phyloP scores from a whole-genome alignment of 2,888 invertebrate genomes.

The Galeopsomyia nigrocyanea region DNA sequence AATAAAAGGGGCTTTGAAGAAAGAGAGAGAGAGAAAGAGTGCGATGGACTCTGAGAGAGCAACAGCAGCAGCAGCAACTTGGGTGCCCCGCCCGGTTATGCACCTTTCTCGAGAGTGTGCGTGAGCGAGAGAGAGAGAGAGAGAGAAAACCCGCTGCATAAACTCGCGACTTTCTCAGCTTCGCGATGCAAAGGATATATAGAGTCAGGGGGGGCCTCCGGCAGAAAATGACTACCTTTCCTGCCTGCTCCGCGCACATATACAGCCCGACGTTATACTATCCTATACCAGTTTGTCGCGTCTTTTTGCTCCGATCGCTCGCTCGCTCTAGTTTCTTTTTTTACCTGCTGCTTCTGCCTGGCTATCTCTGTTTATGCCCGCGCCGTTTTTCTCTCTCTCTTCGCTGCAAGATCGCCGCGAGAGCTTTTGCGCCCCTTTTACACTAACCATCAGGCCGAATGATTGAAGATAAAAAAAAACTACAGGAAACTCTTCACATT shows the following conservation, averaged over 20 bases:
- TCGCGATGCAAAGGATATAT: conserved; percentile 30
- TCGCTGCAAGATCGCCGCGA: not conserved
- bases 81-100: conserved; percentile 43
- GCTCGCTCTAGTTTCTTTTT: conserved; percentile 31
- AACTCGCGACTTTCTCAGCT: conserved; percentile 40
- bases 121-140: conserved; percentile 1
- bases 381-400: not conserved
- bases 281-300: conserved; percentile 28
- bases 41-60: conserved; percentile 41
- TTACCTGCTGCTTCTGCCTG: conserved; percentile 3
- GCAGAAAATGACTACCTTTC: conserved; percentile 46
- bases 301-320: conserved; percentile 27
- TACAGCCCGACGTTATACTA: not conserved
- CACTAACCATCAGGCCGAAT: too few species aligned
- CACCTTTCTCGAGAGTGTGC: conserved; percentile 22
- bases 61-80: conserved; percentile 6
- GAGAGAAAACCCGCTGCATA: conserved; percentile 5
- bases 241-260: conserved; percentile 14
- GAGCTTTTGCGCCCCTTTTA: too few species aligned
- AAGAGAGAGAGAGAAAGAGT: conserved; percentile 28
- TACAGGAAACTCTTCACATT: too few species aligned
- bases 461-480: too few species aligned
- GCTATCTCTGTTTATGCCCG: not conserved
- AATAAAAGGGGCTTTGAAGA: conserved; percentile 16
- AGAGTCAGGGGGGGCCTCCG: conserved; percentile 13